Conservation (phyloP, 2,113 vertebrate genomes). For the Catharus bicknelli region DNA sequence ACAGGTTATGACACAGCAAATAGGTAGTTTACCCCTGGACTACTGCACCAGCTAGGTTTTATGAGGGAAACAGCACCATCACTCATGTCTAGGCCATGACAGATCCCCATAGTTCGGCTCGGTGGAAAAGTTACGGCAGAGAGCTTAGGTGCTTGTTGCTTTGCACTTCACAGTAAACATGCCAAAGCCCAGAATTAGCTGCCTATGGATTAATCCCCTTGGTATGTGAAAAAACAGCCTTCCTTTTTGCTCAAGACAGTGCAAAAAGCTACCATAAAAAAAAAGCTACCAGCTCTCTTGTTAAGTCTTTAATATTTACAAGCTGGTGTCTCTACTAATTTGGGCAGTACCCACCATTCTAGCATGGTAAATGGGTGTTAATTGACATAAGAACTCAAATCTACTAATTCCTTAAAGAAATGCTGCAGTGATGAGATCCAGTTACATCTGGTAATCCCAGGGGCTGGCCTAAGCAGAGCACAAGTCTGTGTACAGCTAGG, state of each 20-base stretch:
- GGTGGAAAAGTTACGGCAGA: background rate
- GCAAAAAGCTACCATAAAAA: background rate
- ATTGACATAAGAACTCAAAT: background rate
- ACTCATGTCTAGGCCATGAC: background rate
- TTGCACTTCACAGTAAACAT: conserved; percentile 15
- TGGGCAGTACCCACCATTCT: background rate
- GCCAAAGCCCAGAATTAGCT: background rate
- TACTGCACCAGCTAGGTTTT: background rate
- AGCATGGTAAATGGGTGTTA: background rate
- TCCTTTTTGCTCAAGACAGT: background rate
- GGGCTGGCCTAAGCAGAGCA: background rate
- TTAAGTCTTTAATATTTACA: background rate
- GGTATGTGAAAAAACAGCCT: background rate
- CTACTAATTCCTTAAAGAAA: background rate
- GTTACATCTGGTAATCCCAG: background rate
- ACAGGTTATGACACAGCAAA: background rate
- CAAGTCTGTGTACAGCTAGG: background rate
- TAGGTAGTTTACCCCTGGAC: background rate
- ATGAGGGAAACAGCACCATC: background rate
- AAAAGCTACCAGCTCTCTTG: background rate
- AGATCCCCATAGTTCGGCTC: background rate
- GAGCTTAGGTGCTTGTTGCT: background rate
- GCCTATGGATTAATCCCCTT: background rate
- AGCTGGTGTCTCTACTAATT: background rate
- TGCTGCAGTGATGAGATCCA: background rate